Conservation (phyloP, 2,888 invertebrate species). For the Heliconius ismenius region DNA sequence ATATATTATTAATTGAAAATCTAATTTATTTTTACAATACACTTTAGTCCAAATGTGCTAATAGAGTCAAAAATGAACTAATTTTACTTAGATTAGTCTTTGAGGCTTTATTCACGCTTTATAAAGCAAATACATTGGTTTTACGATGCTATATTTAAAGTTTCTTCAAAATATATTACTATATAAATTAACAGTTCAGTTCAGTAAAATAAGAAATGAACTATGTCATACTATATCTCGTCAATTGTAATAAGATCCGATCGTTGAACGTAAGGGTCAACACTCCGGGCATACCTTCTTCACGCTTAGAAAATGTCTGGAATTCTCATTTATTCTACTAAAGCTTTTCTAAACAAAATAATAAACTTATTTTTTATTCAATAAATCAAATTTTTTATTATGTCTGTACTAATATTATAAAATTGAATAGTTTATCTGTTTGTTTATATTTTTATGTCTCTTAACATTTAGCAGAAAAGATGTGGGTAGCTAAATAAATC, state of each 20-base stretch:
- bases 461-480: no score
- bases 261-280: constrained; percentile 12
- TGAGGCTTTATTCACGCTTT: no score
- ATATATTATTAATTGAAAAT: no score
- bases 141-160: neutral
- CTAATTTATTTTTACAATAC: no score
- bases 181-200: neutral
- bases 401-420: no score
- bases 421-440: neutral
- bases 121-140: no score
- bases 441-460: neutral
- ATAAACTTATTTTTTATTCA: neutral
- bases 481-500: no score
- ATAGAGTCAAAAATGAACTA: no score
- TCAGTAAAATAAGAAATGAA: neutral
- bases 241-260: neutral
- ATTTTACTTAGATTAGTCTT: no score
- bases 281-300: neutral
- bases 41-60: no score
- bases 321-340: neutral
- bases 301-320: constrained; percentile 9
- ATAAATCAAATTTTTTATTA: no score
- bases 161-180: neutral
- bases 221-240: neutral
- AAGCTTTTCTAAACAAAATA: neutral